Percentiles rank a stretch among this genome's conserved stretches.
phyloP scores from a whole-genome alignment of 2,888 invertebrate species.

The Helobdella robusta region DNA sequence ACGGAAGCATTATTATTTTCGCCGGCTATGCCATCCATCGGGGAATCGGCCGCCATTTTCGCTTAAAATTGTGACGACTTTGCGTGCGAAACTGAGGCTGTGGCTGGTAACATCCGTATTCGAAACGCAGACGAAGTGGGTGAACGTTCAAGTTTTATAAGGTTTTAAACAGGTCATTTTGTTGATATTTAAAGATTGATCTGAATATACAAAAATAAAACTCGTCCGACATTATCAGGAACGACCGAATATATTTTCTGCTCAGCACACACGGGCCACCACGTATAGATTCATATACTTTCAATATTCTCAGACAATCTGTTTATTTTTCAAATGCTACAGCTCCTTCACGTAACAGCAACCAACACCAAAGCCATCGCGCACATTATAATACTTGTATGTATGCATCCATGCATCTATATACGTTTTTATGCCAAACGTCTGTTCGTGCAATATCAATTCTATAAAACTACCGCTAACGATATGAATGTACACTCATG shows the following conservation, averaged over 20 bases:
- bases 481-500: no score
- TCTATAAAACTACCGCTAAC: no score
- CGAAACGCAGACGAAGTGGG: not conserved
- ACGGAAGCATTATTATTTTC: conserved; percentile 11
- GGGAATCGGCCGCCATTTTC: conserved; percentile 17
- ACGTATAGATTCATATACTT: conserved; percentile 5
- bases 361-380: not conserved
- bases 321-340: conserved; percentile 19
- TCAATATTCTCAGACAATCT: conserved; percentile 14
- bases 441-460: no score
- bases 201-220: conserved; percentile 3
- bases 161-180: conserved; percentile 12
- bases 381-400: not conserved
- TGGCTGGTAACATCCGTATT: not conserved
- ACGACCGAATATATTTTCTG: conserved; percentile 9
- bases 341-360: conserved; percentile 16
- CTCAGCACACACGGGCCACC: conserved; percentile 11
- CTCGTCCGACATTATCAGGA: not conserved
- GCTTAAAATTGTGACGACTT: not conserved
- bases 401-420: conserved; percentile 12
- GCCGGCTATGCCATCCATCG: conserved; percentile 2
- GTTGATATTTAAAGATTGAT: not conserved
- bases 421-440: conserved; percentile 12
- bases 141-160: conserved; percentile 9
- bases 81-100: not conserved